Base-by-base conservation (phyloP, 2,797 vertebrate genomes). In the Channa striata region DNA sequence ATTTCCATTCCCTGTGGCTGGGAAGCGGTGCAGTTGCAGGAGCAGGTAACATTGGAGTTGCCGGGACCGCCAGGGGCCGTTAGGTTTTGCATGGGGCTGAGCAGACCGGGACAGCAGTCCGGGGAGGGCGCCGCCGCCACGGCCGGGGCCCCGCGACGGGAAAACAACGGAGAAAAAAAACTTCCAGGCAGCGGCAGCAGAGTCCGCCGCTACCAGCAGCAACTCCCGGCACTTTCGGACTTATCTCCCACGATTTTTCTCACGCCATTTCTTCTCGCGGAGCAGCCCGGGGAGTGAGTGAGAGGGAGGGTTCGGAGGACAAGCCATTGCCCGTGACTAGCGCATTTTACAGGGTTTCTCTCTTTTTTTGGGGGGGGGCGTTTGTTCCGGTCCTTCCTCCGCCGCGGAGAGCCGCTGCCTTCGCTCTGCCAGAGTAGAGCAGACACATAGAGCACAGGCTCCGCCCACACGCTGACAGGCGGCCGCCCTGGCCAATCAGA, bases 41-140 rank as follows among this genome's bases (percentile, higher is more conserved):
- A 94, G 92, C 93, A 95, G 93, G 93, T 95, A 94, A 94, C 94
- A 94, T 95, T 93, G 93, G 95, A 94, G 66, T 84, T 83, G 86
- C 78, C 85, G 86, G 92, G 85, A 89, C 87, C 91, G 89, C 85
- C 91, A 90, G 90, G 89, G 87, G 88, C 92, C 89, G 93, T 95
- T 90, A 92, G 90, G 93, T 95, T 95, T 93, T 91, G 93, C 94
- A 95, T 95, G 92, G 93, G 89, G 91, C 92, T 92, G 86, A 79
- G 82, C 85, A 70, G 87, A 89, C 87, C 81, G 86, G 85, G 86
- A 92, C 89, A 92, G 89, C 85, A 81, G 89, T 86, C 91, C 91
- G 83, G 83, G 88, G 84, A 85, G 71, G 86, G 89, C 92, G 90
- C 88, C 78, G 82, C 86, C 86, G 89, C 83, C 86, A 80, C 86